Evolutionary conservation across 2,888 invertebrate species (phyloP), one percentile per base, ranked within the genome.

Genomic region (Steinernema scapterisci): DNA sequence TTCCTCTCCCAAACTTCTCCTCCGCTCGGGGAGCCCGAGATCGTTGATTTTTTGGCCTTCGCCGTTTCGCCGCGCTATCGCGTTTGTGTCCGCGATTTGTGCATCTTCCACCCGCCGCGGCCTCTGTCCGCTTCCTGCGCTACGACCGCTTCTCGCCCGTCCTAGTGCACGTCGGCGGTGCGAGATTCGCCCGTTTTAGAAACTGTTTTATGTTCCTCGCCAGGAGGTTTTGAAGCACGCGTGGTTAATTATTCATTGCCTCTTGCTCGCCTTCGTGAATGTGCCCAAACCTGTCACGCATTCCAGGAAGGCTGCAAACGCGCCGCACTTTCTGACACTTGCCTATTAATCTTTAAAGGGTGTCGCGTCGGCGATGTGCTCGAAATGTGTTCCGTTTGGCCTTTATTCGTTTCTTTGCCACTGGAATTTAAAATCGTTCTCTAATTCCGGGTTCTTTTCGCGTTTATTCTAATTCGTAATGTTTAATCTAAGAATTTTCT

Each of bases 21-120:
- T 5, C 13, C 48, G 48, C 48, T 16, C 48, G 48, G 6, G 48
- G 48, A 16, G 48, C 48, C 19, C 13, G 63, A 63, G 63, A 63
- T 63, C 63, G 63, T 63, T 63, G 63, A 63, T 63, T 63, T 63
- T 27, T 31, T 63, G 63, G 63, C 63, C 63, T 63, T 63, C 54
- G 38, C 38, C 3, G 38, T 38, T 38, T 9, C 19, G 31, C 16
- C 38, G 11, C 63, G 63, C 63, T 63, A 63, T 63, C 63, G 25
- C 63, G 63, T 63, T 63, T 63, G 63, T 63, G 63, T 31, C 63
- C 63, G 63, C 63, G 63, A 27, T 9, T 31, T 63, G 63, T 52
- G 63, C 63, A 27, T 25, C 54, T 54, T 54, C 25, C 6, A 9
- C 9, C 11, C 25, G 16, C 5, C 16, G 16, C 63, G 63, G 25